Evolutionary conservation across 2,888 invertebrate genomes (phyloP), one percentile per base, ranked within the genome.

Genomic region (Eumacrocentrus americanus): DNA sequence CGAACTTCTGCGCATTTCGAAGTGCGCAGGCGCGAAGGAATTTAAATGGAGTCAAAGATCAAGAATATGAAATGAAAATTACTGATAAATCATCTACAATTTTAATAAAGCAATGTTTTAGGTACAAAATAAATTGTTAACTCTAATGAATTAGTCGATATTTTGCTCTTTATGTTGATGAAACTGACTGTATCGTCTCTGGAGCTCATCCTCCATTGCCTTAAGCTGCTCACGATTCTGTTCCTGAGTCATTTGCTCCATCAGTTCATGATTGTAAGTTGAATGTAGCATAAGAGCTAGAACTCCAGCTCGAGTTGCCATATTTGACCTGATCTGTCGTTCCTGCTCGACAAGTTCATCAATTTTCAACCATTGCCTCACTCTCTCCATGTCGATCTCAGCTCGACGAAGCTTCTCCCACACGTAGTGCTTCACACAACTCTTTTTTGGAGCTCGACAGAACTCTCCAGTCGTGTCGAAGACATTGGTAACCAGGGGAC

Each of bases 321-420:
- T 87, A 12, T 86, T 85, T 11, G 83, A 84, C 2, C 95, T 84
- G 23, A 95, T 90, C 72, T 91, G 92, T 62, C 95, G 85, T 81
- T 98, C 97, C 77, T 97, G 94, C 72, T 98, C 97, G 52, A 96
- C 86, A 42, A 98, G 82, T 74, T 98, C 98, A 71, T 98, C 98
- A 75, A 97, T 85, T 78, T 93, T 91, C 65, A 97, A 83, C 95
- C 96, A 97, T 84, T 97, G 91, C 0, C 92, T 83, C 0, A 91
- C 91, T n/a, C 91, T 81, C 81, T 98, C 96, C 89, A 96, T 90
- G 76, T 98, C 98, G 46, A 98, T 93, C 84, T 97, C 94, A 0
- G 98, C 98, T 14, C 96, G 81, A 0, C 96, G 84, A 64, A 97
- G 82, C 81, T 97, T 97, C 82, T 98, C 98, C 98, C 98, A 98